These are phyloP conservation scores for Glyphotaelius pellucidus DNA, from an alignment of 2,888 invertebrate species.

Conservation along the genomic window DNA sequence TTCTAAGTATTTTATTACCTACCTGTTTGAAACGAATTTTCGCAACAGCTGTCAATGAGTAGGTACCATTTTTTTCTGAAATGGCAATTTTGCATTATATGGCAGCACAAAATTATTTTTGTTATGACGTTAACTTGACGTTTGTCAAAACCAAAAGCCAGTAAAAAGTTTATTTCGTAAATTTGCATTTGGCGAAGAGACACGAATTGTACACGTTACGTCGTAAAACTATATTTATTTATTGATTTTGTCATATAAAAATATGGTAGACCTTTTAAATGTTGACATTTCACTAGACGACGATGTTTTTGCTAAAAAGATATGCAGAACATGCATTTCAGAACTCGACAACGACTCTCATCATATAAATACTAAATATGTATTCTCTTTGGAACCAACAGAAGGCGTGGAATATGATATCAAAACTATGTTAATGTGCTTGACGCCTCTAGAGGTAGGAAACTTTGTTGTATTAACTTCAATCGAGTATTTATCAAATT, in stretches of 20 bases:
- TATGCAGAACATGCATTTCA: conserved; percentile 39
- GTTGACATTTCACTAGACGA: neutral
- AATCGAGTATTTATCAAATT: too few relatives aligned
- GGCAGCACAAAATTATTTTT: neutral
- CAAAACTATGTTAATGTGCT: conserved; percentile 32
- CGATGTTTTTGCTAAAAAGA: conserved; percentile 13
- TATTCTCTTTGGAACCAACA: conserved; percentile 16
- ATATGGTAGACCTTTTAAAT: neutral
- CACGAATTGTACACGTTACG: neutral
- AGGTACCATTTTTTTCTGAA: neutral
- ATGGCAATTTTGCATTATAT: neutral
- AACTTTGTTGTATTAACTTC: too few relatives aligned
- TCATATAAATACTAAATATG: conserved; percentile 25
- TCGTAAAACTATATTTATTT: neutral
- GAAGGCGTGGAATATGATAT: conserved; percentile 31
- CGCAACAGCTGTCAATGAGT: neutral
- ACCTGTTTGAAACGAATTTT: neutral
- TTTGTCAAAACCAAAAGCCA: neutral
- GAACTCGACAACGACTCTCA: neutral
- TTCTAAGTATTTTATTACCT: too few relatives aligned
- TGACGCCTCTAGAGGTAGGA: conserved; percentile 30
- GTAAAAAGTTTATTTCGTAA: neutral
- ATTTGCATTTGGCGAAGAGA: neutral
- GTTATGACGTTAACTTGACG: neutral
- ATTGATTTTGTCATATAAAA: neutral